Evolutionary conservation across 2,888 invertebrate genomes (phyloP), one percentile per base, ranked within the genome.

Genomic region (Meganola albula): DNA sequence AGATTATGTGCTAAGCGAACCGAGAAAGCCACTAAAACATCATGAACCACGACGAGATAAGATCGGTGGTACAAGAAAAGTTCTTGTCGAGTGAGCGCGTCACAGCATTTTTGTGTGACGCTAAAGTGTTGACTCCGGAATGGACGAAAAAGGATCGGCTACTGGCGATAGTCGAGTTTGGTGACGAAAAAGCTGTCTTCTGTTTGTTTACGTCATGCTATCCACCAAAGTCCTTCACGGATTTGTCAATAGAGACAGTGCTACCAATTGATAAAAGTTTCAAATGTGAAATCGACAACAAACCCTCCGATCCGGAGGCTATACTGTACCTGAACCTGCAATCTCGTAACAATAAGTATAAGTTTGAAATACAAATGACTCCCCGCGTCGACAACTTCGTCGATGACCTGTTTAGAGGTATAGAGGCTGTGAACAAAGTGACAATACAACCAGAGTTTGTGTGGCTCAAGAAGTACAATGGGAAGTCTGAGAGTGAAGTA

Each of bases 201-300:
- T 83, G 84, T 64, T 74, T 85, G 51, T 78, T 74, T 53, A 76
- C 84, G 32, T 82, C 91, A 34, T 88, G 88, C 58, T 87, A 83
- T 55, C 91, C 92, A 51, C 92, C 93, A 10, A 89, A 88, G 64
- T 90, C 90, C 34, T 90, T 91, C 62, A 91, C 91, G 30, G 95
- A 95, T 77, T 85, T 96, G 50, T 90, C 91, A 8, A 89, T 95
- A 57, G 94, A 95, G 76, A 90, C 91, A 71, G 91, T 93, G 30
- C 88, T 95, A 58, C 93, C 95, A 12, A 89, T 96, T 34, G 92
- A 95, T 78, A 89, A 90, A 55, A 89, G 90, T 58, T 95, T 96
- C 72, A 90, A 91, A 70, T 93, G 93, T 82, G 90, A 91, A 65
- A 90, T 92, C 59, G 91, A 85, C 58, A 86, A 86, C 60, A 91